Evolutionary conservation across 2,797 vertebrate genomes (phyloP).

Genomic region (Chrysocyon brachyurus): DNA sequence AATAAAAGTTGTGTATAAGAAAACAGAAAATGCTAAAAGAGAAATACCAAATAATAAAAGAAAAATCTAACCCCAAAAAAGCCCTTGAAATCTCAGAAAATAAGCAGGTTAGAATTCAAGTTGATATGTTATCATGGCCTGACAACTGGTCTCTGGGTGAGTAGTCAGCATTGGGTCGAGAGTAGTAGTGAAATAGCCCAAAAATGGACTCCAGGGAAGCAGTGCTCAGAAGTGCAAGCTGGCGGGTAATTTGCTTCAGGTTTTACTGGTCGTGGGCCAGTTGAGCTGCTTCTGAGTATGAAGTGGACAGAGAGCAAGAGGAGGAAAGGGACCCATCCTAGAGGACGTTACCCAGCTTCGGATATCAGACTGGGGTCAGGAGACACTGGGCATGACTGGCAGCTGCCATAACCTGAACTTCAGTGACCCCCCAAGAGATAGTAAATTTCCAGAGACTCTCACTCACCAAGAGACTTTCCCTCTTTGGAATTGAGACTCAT

Average conservation of each 20-base stretch:
- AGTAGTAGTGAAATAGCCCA: not conserved
- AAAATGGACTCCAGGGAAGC: not conserved
- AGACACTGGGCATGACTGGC: fast-evolving
- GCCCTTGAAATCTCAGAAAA: slow-evolving; percentile 19
- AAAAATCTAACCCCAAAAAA: not conserved
- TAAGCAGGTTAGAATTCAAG: not conserved
- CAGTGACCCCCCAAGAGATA: not conserved
- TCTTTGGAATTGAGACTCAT: slow-evolving; percentile 2
- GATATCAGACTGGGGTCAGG: not conserved
- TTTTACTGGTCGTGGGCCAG: not conserved
- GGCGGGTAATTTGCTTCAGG: not conserved
- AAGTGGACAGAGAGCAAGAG: not conserved
- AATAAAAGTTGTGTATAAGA: not conserved
- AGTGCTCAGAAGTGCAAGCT: not conserved
- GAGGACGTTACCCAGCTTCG: not conserved
- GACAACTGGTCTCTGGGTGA: not conserved
- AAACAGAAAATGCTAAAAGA: not conserved
- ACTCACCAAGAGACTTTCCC: not conserved
- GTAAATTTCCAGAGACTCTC: not conserved
- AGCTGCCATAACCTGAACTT: not conserved
- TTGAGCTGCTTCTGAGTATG: not conserved
- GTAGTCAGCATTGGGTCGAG: not conserved
- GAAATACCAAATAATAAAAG: not conserved
- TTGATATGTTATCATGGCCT: not conserved
- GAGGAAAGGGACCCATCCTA: not conserved